Evolutionary conservation across 2,797 vertebrate species (phyloP).

Genomic region (Tapera naevia): DNA sequence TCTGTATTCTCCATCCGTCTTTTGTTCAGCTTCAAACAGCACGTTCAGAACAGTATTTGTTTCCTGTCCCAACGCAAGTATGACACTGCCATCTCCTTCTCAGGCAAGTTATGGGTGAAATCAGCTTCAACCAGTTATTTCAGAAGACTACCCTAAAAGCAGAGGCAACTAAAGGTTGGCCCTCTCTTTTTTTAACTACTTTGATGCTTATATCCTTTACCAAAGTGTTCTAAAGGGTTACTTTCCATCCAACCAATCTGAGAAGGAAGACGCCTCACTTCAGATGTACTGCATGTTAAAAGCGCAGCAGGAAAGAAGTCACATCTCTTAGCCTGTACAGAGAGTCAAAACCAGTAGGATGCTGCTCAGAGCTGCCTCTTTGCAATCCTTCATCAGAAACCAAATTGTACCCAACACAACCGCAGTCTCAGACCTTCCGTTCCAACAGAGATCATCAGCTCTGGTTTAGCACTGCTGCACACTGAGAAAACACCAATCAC

Average conservation of each 20-base stretch:
- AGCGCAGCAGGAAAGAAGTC: neutral
- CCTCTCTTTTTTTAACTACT: neutral
- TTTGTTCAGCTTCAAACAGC: neutral
- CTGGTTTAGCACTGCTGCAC: too few relatives aligned
- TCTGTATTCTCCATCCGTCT: neutral
- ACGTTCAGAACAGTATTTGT: neutral
- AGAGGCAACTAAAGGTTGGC: neutral
- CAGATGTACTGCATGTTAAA: accelerated
- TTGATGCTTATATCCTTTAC: neutral
- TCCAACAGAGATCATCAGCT: neutral
- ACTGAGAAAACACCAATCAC: neutral
- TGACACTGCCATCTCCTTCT: neutral
- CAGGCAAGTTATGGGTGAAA: neutral
- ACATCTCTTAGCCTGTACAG: neutral
- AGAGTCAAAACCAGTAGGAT: accelerated
- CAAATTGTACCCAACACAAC: neutral
- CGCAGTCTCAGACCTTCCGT: neutral
- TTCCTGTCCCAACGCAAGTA: neutral
- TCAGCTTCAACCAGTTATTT: neutral
- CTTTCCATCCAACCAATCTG: neutral
- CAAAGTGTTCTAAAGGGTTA: neutral
- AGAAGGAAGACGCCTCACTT: neutral
- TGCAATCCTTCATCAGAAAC: neutral
- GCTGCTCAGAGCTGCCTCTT: neutral
- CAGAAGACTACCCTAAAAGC: neutral